phyloP scores from a whole-genome alignment of 2,888 invertebrate genomes.

The Microctonus hyperodae region DNA sequence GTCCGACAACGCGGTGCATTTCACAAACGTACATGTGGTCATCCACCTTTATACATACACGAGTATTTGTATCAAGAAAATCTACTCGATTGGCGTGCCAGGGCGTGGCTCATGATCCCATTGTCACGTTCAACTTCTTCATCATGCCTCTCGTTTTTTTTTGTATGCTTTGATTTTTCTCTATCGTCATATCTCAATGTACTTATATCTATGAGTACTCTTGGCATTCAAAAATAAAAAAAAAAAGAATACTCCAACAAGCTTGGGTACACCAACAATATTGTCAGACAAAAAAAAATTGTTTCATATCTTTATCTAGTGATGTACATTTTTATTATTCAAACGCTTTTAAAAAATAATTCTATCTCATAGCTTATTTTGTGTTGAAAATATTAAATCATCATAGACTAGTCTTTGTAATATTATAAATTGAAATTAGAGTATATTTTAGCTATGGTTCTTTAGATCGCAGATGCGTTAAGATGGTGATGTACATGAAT shows the following conservation, averaged over 20 bases:
- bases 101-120: conserved; percentile 58
- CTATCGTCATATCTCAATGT: neutral
- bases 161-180: neutral
- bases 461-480: conserved; percentile 43
- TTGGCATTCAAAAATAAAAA: no score
- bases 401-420: neutral
- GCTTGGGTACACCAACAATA: no score
- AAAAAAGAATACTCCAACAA: no score
- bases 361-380: no score
- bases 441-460: conserved; percentile 48
- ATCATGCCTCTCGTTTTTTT: neutral
- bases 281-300: no score
- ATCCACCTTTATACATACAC: conserved; percentile 18
- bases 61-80: conserved; percentile 43
- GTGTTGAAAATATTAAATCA: neutral
- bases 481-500: conserved; percentile 1
- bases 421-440: conserved; percentile 8
- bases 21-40: neutral
- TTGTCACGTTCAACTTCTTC: conserved; percentile 42
- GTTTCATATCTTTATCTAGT: no score
- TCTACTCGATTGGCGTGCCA: conserved; percentile 50
- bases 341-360: no score
- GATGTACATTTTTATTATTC: no score
- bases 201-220: neutral
- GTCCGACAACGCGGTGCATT: conserved; percentile 31